phyloP scores from a whole-genome alignment of 1,140 invertebrate species.

The Aphaenogaster floridana region DNA sequence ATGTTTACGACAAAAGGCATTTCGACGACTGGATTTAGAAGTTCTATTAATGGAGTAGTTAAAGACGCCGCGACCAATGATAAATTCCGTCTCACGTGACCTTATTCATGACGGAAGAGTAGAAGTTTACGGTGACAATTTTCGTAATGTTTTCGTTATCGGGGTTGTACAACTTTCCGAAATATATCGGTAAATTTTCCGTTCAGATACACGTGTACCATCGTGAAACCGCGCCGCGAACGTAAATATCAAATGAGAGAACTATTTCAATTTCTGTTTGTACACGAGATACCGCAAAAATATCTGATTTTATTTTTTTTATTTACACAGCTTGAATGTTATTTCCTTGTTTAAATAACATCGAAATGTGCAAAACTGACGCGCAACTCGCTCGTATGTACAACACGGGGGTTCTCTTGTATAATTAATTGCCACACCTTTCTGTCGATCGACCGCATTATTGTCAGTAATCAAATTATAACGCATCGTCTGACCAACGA shows the following conservation, averaged over 20 bases:
- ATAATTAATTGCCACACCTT: neutral
- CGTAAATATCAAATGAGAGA: conserved; percentile 34
- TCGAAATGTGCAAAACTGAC: neutral
- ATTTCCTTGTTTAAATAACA: conserved; percentile 24
- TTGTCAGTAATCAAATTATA: neutral
- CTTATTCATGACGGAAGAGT: neutral
- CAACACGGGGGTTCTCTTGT: neutral
- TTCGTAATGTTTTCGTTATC: conserved; percentile 12
- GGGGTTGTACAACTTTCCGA: neutral
- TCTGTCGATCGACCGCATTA: neutral
- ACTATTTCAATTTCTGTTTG: conserved; percentile 53
- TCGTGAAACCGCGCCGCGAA: neutral
- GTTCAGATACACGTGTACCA: neutral
- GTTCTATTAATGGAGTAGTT: conserved; percentile 49
- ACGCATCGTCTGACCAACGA: too few relatives aligned
- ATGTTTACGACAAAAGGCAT: conserved; percentile 35
- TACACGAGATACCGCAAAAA: conserved; percentile 32
- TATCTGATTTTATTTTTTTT: conserved; percentile 7
- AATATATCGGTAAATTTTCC: conserved; percentile 19
- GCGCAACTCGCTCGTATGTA: neutral
- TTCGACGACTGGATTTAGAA: conserved; percentile 41
- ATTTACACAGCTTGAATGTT: conserved; percentile 13
- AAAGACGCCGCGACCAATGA: conserved; percentile 10
- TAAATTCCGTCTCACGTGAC: conserved; percentile 36
- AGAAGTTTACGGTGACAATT: neutral